A percentile compares a stretch with the other conserved stretches of the same genome.
Conservation (phyloP, 2,113 vertebrate species). For the Jaculus jaculus region DNA sequence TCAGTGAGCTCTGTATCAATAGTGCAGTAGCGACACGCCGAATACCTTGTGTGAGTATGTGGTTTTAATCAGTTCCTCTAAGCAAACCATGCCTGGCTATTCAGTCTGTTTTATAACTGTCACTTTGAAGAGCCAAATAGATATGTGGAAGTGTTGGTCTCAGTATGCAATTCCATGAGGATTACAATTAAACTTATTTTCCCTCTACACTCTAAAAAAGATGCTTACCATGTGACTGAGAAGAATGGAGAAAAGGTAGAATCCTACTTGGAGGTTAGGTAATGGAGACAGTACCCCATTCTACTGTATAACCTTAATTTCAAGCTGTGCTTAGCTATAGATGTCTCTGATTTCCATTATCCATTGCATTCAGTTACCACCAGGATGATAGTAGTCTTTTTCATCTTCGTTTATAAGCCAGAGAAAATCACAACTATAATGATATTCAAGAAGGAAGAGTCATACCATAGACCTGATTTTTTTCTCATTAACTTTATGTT, state of each 20-base stretch:
- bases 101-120: background rate
- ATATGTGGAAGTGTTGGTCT: constrained; percentile 3
- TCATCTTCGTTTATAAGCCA: background rate
- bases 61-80: background rate
- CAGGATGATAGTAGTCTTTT: background rate
- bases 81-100: background rate
- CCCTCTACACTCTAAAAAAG: background rate
- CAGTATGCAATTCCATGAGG: constrained; percentile 19
- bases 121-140: constrained; percentile 26
- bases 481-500: background rate
- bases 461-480: background rate
- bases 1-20: constrained; percentile 9
- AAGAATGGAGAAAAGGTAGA: background rate
- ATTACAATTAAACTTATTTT: constrained; percentile 38
- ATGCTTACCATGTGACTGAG: background rate
- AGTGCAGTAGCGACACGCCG: background rate
- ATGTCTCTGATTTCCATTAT: background rate
- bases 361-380: background rate
- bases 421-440: background rate
- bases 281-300: background rate
- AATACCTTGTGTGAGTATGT: background rate
- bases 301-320: background rate
- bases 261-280: background rate
- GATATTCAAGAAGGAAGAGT: background rate
- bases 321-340: background rate